A percentile compares a stretch with the other conserved stretches of the same genome.
Conservation (phyloP, 1,140 invertebrate genomes). For the Ectropis grisescens region DNA sequence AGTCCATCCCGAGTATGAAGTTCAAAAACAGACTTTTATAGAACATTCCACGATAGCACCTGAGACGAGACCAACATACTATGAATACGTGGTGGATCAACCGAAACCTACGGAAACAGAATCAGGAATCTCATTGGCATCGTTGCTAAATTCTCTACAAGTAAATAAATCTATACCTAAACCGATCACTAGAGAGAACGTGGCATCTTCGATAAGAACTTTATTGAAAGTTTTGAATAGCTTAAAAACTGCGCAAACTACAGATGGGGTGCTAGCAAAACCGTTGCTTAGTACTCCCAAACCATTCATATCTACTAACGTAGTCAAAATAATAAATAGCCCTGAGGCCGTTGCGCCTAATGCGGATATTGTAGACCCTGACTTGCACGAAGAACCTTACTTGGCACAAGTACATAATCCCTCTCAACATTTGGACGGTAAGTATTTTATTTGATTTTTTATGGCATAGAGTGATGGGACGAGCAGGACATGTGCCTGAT, state of each 20-base stretch:
- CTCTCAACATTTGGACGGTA: constrained; percentile 59
- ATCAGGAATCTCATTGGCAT: constrained; percentile 23
- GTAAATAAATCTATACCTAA: constrained; percentile 81
- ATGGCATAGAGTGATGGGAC: no score
- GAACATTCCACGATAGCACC: no score
- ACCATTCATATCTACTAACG: constrained; percentile 35
- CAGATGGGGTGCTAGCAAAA: constrained; percentile 28
- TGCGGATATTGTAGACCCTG: constrained; percentile 11
- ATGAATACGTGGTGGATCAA: constrained; percentile 33
- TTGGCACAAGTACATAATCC: constrained; percentile 45
- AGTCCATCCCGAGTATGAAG: background rate
- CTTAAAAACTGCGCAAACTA: constrained; percentile 70
- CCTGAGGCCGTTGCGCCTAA: constrained; percentile 5
- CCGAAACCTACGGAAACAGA: constrained; percentile 21
- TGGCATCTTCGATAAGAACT: constrained; percentile 82
- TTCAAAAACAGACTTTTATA: no score
- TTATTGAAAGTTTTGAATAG: constrained; percentile 79
- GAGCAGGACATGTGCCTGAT: no score
- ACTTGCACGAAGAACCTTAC: constrained; percentile 43
- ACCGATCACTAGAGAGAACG: constrained; percentile 79
- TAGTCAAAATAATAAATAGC: constrained; percentile 16
- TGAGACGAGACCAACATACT: constrained; percentile 17
- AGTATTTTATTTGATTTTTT: constrained; percentile 9
- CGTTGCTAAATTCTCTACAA: constrained; percentile 76
- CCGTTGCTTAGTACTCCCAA: constrained; percentile 45